Evolutionary conservation across 1,140 invertebrate species (phyloP), one percentile per base, ranked within the genome.

Genomic region (Bombus sylvicola): DNA sequence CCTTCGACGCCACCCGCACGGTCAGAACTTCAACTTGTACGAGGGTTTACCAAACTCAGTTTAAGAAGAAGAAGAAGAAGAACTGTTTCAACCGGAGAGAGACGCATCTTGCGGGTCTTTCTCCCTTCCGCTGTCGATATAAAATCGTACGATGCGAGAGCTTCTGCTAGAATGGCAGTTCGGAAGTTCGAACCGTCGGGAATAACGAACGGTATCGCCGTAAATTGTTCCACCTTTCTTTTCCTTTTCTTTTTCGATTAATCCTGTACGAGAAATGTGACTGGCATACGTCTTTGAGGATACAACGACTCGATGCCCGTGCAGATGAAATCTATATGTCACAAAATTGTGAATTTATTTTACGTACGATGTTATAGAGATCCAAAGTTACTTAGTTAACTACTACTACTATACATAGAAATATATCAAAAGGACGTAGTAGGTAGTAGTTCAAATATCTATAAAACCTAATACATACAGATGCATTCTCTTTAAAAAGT

Each of bases 41-140:
- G 94, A 94, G 93, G 94, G 92, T 95, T 94, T 93, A 94, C 93
- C 93, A 95, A 95, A 95, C 94, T 95, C 94, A 93, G 93, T 95
- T 95, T 95, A 94, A 95, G 94, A 95, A 94, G 90, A 91, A 87
- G 90, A 91, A 87, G 86, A 91, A 87, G 86, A 90, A 90, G 93
- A 94, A 94, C 94, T 94, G 92, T 95, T 95, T 94, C 92, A 92
- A 87, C 86, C 68, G 75, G 87, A 87, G 88, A 91, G 87, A 90
- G 94, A 92, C 89, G 90, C 88, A 90, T 91, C 89, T 93, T 91
- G 89, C 81, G 87, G 84, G 91, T 92, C 87, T 89, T 83, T 88
- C 83, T 73, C 89, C 59, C 68, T 69, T 84, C 81, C 83, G 90
- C 91, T 84, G 90, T 92, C 92, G 92, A 94, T 92, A 91, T 92